These are phyloP conservation scores for Melanostoma scalare DNA, from an alignment of 2,888 invertebrate genomes.

Conservation along the genomic window DNA sequence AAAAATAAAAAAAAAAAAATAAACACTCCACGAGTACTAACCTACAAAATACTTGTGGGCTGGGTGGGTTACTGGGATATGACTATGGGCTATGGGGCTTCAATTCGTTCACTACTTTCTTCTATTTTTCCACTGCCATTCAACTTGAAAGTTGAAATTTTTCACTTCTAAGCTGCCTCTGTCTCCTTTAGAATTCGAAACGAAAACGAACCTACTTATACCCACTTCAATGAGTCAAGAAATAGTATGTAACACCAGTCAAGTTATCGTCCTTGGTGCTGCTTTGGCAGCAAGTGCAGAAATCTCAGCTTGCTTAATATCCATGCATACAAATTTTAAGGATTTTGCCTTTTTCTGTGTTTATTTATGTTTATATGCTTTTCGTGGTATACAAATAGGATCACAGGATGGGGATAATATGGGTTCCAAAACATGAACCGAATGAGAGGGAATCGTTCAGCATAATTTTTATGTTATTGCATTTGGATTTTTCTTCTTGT, in stretches of 20 bases:
- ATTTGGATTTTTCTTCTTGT: background rate
- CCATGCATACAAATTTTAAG: slow-evolving; percentile 42
- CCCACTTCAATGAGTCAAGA: slow-evolving; percentile 32
- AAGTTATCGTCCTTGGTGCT: slow-evolving; percentile 12
- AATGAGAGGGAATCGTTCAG: slow-evolving; percentile 22
- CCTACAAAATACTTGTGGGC: slow-evolving; percentile 6
- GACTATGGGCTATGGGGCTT: slow-evolving; percentile 15
- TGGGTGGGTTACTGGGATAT: background rate
- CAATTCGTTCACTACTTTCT: slow-evolving; percentile 40
- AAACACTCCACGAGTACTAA: slow-evolving; percentile 5
- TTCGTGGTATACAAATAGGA: slow-evolving; percentile 27
- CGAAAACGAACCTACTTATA: slow-evolving; percentile 33
- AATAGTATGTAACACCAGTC: slow-evolving; percentile 33
- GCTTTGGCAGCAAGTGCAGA: slow-evolving; percentile 22
- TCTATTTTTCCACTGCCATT: slow-evolving; percentile 17
- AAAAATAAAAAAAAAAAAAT: too few relatives aligned
- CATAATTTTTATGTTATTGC: slow-evolving; percentile 22
- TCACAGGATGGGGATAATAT: slow-evolving; percentile 28
- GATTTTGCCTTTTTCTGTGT: slow-evolving; percentile 21
- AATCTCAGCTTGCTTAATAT: slow-evolving; percentile 39
- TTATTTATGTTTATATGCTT: slow-evolving; percentile 36
- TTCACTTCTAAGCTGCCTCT: slow-evolving; percentile 12
- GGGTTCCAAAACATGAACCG: slow-evolving; percentile 22
- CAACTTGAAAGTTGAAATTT: slow-evolving; percentile 23
- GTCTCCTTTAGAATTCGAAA: slow-evolving; percentile 34